Evolutionary conservation across 2,113 vertebrate species (phyloP), one percentile per base, ranked within the genome.

Genomic region (Ammospiza caudacuta): DNA sequence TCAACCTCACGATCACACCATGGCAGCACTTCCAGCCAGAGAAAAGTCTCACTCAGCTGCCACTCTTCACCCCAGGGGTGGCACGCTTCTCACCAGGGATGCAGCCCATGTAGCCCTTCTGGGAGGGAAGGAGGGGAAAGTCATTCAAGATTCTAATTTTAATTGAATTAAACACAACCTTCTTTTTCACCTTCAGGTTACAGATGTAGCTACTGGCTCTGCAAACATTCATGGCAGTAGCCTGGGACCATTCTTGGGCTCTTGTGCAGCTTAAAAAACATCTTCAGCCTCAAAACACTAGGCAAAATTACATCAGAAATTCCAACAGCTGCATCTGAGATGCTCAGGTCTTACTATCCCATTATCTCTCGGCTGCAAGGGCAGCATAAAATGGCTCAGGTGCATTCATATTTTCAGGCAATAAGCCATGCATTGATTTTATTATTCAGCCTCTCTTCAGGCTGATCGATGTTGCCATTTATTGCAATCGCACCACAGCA

Each of bases 381-480:
- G 33, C 25, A 66, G 59, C 15, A n/a, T 3, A 62, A 83, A 93
- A 68, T 20, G 39, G 44, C 72, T 31, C 33, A 77, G 73, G 33
- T 6, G 64, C 23, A 37, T 66, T 61, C 27, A 15, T 29, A 62
- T 85, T 80, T 84, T 90, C 81, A 76, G 68, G 69, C 46, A 77
- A 28, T 16, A 91, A 81, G 58, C 31, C 51, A 14, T 1, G 16
- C 51, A 67, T 19, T 43, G 74, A 73, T 87, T 91, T 85, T 84
- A 89, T 82, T 69, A 80, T 58, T 39, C 90, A 96, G 62, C 46
- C 69, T 85, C 74, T 90, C 91, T 81, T 94, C 72, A 82, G 84
- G 43, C 11, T 51, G 79, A 92, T 83, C 91, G 31, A 82, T 89
- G 51, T 41, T 94, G 74, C 73, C 67, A 89, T 90, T 59, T 84